A percentile compares a stretch with the other conserved stretches of the same genome.
These are phyloP conservation scores for Psittacula derbiana DNA, from an alignment of 2,797 vertebrate species.

Conservation along the genomic window DNA sequence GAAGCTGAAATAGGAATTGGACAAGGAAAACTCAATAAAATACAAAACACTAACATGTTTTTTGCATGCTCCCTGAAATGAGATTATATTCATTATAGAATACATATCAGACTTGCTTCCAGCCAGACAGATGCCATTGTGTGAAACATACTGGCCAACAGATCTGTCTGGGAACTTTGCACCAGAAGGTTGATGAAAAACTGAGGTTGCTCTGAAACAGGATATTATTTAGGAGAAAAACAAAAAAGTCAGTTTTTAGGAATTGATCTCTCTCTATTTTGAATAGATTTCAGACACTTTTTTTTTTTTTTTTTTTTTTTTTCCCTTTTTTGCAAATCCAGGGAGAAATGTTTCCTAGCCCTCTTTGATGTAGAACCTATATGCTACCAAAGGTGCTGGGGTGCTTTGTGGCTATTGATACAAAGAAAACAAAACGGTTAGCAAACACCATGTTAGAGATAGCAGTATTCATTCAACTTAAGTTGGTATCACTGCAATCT, in stretches of 20 bases:
- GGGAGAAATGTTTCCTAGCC: neutral
- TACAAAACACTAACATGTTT: neutral
- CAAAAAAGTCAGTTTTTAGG: neutral
- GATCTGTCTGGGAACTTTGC: neutral
- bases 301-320: neutral
- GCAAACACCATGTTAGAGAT: neutral
- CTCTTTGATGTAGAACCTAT: neutral
- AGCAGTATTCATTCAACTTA: neutral
- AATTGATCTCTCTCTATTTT: neutral
- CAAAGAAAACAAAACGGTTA: neutral
- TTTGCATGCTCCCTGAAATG: neutral
- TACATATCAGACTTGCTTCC: neutral
- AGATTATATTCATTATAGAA: neutral
- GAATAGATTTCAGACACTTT: neutral
- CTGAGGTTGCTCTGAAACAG: neutral
- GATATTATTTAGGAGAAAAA: neutral
- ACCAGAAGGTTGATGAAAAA: neutral
- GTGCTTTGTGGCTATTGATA: neutral
- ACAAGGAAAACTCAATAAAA: conserved; percentile 11
- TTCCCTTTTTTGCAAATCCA: neutral
- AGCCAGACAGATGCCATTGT: neutral
- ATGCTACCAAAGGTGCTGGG: neutral
- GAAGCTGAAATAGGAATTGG: neutral
- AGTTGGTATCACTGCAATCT: neutral
- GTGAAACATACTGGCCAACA: conserved; percentile 10